These are phyloP conservation scores for Drosophila leonis DNA, from an alignment of 2,888 invertebrate species.

Conservation along the genomic window DNA sequence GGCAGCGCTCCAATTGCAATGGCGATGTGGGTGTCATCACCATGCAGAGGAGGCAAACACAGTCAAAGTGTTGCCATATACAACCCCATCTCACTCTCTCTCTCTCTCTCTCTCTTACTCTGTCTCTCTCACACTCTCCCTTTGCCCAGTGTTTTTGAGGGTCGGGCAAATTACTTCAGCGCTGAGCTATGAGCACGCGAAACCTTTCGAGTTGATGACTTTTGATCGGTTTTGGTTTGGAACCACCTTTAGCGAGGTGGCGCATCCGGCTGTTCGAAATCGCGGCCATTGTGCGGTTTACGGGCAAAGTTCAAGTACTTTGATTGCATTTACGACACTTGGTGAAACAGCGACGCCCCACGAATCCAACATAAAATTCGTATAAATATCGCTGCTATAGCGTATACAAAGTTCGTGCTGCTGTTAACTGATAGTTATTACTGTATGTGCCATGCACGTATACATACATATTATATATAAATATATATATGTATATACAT, in stretches of 20 bases:
- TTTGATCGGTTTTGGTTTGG: slow-evolving; percentile 57
- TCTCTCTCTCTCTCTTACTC: background rate
- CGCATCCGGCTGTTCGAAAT: slow-evolving; percentile 22
- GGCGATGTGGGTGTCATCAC: slow-evolving; percentile 81
- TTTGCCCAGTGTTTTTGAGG: background rate
- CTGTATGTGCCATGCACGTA: background rate
- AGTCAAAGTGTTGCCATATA: slow-evolving; percentile 73
- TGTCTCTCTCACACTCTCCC: no score
- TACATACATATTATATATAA: slow-evolving; percentile 32
- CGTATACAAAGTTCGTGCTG: slow-evolving; percentile 69
- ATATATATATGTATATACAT: background rate
- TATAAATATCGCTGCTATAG: slow-evolving; percentile 35
- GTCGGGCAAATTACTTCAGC: slow-evolving; percentile 12
- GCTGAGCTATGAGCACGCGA: slow-evolving; percentile 57
- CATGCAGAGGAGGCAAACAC: slow-evolving; percentile 24
- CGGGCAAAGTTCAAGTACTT: slow-evolving; percentile 71
- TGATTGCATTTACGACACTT: slow-evolving; percentile 73
- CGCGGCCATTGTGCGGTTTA: slow-evolving; percentile 59
- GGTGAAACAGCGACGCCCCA: slow-evolving; percentile 9
- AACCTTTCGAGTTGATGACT: slow-evolving; percentile 67
- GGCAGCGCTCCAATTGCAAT: slow-evolving; percentile 75
- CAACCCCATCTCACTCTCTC: slow-evolving; percentile 11
- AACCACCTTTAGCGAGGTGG: slow-evolving; percentile 56
- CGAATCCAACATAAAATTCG: background rate
- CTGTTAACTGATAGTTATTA: slow-evolving; percentile 17